Evolutionary conservation across 2,888 invertebrate species (phyloP), one percentile per base, ranked within the genome.

Genomic region (Hydrotaea cyrtoneurina): DNA sequence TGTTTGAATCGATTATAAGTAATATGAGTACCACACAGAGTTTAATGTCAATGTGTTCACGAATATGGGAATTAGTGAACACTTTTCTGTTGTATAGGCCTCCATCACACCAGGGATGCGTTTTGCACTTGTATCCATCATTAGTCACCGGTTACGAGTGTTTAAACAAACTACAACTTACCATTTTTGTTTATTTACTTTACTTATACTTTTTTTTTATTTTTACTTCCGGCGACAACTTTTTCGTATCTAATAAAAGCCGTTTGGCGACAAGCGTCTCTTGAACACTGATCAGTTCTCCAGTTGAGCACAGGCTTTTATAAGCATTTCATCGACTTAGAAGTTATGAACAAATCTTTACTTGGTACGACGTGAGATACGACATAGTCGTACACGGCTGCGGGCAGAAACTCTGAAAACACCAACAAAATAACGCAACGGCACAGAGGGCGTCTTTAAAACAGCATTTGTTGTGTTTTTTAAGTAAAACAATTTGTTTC

Each of bases 391-490:
- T 13, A 21, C 21, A 8, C 21, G 17, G 11, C 21, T 0, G 55
- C 21, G 4, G 72, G 39, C 59, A 73, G 57, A 36, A 71, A 64
- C 57, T 59, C 71, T 69, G 53, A 55, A 66, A 55, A 66, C 19
- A 62, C n/a, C 55, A 79, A 76, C 66, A 69, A 69, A 23, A n/a
- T 31, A 59, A 36, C 71, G 73, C 31, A 78, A 26, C 31, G 75
- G 73, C 72, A 80, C 74, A 74, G 85, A 85, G 62, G 85, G 85
- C 85, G 85, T 77, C 73, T 81, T 69, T 57, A 73, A 75, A 76
- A 55, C 21, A 57, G 26, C 21, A 46, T 43, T 15, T 10, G 23
- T 8, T 21, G 17, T 71, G 10, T 73, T 76, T 78, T 71, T 36
- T 46, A 80, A 62, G 53, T 64, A 55, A 55, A 79, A 66, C 43